Conservation (phyloP, 1,140 invertebrate species). For the Drosophila takahashii region DNA sequence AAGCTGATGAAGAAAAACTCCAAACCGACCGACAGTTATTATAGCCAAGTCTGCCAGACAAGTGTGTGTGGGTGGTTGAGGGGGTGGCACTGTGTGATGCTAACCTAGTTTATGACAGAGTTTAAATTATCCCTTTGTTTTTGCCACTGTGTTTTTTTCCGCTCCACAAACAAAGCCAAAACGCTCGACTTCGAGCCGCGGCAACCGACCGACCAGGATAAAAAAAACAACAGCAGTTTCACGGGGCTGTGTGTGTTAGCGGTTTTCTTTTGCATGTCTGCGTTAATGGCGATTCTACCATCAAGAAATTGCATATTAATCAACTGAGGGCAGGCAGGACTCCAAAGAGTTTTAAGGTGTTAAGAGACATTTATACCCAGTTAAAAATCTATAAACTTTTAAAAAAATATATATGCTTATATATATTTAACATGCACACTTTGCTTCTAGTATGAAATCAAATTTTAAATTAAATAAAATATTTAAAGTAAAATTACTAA, state of each 20-base stretch:
- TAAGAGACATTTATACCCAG: not conserved
- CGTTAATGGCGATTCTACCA: constrained; percentile 66
- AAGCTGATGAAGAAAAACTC: constrained; percentile 78
- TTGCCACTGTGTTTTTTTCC: constrained; percentile 72
- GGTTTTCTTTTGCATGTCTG: constrained; percentile 29
- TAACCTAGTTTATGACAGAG: constrained; percentile 82
- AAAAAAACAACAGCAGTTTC: constrained; percentile 16
- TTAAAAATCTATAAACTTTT: no score
- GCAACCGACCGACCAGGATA: constrained; percentile 7
- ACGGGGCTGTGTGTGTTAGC: constrained; percentile 40
- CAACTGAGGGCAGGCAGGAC: constrained; percentile 44
- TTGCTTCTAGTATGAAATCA: no score
- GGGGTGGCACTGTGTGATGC: constrained; percentile 45
- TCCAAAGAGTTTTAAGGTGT: not conserved
- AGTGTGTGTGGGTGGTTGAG: constrained; percentile 16
- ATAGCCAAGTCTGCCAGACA: constrained; percentile 55
- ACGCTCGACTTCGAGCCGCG: constrained; percentile 38
- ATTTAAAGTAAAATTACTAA: no score
- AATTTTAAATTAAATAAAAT: no score
- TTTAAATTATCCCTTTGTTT: constrained; percentile 83
- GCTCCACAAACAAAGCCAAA: constrained; percentile 62
- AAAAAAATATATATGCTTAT: no score
- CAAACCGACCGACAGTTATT: constrained; percentile 80
- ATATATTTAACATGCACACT: not conserved
- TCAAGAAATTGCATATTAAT: constrained; percentile 81